Evolutionary conservation across 2,888 invertebrate species (phyloP).

Genomic region (Volucella zonaria): DNA sequence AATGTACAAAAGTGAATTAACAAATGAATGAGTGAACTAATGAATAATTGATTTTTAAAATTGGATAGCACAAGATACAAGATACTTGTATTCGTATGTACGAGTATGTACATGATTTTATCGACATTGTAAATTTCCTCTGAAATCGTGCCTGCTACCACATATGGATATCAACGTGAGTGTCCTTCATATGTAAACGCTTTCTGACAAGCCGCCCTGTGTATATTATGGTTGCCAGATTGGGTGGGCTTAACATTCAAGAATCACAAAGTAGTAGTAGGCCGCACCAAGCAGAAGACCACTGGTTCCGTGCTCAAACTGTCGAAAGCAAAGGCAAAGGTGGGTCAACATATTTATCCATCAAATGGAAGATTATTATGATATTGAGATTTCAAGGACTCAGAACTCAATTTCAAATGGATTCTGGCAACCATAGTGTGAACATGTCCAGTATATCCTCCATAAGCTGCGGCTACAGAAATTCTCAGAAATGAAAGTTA

Average conservation of each 20-base stretch:
- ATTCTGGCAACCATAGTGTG: too few species aligned
- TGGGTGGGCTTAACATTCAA: too few species aligned
- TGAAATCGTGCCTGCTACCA: not conserved
- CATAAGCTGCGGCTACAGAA: not conserved
- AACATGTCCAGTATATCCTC: too few species aligned
- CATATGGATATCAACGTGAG: not conserved
- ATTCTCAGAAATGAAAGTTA: constrained; percentile 39
- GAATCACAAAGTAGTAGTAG: too few species aligned
- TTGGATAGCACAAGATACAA: not conserved
- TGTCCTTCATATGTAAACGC: constrained; percentile 1
- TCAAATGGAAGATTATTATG: too few species aligned
- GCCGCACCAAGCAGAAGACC: too few species aligned
- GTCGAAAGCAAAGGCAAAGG: too few species aligned
- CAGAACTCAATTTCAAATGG: too few species aligned
- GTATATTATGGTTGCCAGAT: too few species aligned
- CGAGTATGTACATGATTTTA: not conserved
- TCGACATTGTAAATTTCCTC: constrained; percentile 1
- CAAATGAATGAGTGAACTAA: constrained; percentile 2
- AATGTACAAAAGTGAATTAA: constrained; percentile 1
- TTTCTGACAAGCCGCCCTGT: not conserved
- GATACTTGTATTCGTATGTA: not conserved
- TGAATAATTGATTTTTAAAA: constrained; percentile 49
- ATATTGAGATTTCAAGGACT: too few species aligned
- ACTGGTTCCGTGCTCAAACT: too few species aligned
- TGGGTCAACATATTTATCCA: too few species aligned